Base-by-base conservation (phyloP, 2,888 invertebrate genomes). In the Aphodius granarius region DNA sequence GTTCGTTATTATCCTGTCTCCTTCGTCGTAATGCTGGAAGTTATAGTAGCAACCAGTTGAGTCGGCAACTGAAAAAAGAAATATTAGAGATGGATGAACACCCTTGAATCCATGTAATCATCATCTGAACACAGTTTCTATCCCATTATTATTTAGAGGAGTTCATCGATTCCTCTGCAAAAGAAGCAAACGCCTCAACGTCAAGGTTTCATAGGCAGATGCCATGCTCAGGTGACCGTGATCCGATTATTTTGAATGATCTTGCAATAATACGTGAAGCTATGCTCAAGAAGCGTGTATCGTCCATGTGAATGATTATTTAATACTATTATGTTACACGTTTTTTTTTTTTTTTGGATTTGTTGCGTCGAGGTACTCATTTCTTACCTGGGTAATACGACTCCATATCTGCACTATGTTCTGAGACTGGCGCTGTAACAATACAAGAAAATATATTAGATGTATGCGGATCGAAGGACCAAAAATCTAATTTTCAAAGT, bases 11-110 rank as follows among this genome's bases (percentile, higher is more conserved):
- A 97, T 97, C 85, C 96, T 91, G 87, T 97, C 96, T 76, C 97
- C 96, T 89, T 97, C 96, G 80, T 94, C 93, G 88, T 97, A 97
- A 85, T 95, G 95, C 87, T 96, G 95, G 88, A 95, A 96, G 90
- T 97, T 96, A 89, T 97, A 97, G 88, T 96, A 97, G 87, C 97
- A 97, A 82, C 96, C 96, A 81, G 90, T 90, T 78, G 90, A 82
- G 79, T 87, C 87, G 17, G 86, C 84, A 80, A 87, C 86, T 86
- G 76, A 21, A 78, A 78, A 43, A 43, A 43, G 43, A 43, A 1
- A n/a, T n/a, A n/a, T n/a, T n/a, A n/a, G n/a, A n/a, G n/a, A n/a
- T n/a, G n/a, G n/a, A 43, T 43, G 43, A 43, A 43, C 43, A 13
- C 6, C 13, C 6, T 43, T 43, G 43, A 43, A 43, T 43, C 43